These are phyloP conservation scores for Dunckerocampus dactyliophorus DNA, from an alignment of 2,113 vertebrate species.

Conservation along the genomic window DNA sequence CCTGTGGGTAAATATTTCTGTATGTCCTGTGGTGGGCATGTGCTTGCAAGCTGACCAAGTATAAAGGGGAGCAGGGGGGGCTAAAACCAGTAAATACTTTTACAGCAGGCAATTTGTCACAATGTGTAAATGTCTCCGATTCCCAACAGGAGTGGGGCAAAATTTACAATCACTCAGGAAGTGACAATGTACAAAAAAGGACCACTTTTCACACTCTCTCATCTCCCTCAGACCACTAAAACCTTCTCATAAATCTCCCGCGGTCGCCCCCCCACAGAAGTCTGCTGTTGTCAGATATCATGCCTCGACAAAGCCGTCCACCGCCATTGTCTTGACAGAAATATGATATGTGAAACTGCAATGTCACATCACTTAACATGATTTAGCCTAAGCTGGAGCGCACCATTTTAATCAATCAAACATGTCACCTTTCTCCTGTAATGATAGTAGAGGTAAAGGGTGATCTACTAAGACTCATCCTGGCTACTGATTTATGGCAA, in stretches of 20 bases:
- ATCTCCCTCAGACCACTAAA: constrained; percentile 82
- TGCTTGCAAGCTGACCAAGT: constrained; percentile 53
- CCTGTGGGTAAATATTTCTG: constrained; percentile 79
- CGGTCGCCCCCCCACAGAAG: constrained; percentile 74
- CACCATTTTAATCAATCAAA: constrained; percentile 98
- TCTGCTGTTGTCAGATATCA: constrained; percentile 90
- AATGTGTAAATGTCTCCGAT: constrained; percentile 84
- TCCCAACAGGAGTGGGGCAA: constrained; percentile 81
- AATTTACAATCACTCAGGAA: constrained; percentile 93
- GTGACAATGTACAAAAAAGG: constrained; percentile 91
- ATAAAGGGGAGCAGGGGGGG: constrained; percentile 70
- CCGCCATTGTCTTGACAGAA: constrained; percentile 95
- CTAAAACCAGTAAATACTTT: constrained; percentile 88
- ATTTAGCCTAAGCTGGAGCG: constrained; percentile 89
- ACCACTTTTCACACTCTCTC: constrained; percentile 78
- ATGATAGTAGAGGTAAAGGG: constrained; percentile 88
- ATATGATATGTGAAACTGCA: constrained; percentile 95
- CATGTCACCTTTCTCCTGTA: constrained; percentile 84
- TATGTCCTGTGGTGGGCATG: constrained; percentile 70
- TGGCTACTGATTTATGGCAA: constrained; percentile 81
- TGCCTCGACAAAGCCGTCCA: constrained; percentile 90
- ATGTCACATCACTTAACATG: constrained; percentile 95
- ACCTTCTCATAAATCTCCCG: constrained; percentile 86
- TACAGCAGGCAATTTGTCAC: constrained; percentile 90
- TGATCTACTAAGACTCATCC: constrained; percentile 87